Evolutionary conservation across 2,888 invertebrate species (phyloP).

Genomic region (Netelia inedita): DNA sequence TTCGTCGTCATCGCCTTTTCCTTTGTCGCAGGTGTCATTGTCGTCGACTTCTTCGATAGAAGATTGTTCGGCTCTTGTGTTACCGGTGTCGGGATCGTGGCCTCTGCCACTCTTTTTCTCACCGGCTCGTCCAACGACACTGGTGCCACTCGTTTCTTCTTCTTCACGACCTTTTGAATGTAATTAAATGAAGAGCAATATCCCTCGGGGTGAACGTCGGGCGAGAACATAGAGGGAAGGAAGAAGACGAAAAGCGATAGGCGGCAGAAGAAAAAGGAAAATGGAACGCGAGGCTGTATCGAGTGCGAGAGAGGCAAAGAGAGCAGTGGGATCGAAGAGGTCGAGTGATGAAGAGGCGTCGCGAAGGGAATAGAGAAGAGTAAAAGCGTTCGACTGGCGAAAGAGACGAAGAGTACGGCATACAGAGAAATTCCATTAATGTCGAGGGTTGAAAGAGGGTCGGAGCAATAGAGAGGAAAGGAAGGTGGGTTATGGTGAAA

Average conservation of each 20-base stretch:
- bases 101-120: constrained; percentile 78
- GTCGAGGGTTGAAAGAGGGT: constrained; percentile 54
- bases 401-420: constrained; percentile 10
- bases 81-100: constrained; percentile 48
- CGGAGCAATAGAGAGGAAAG: neutral
- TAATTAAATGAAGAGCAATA: constrained; percentile 60
- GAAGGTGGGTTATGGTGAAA: constrained; percentile 20
- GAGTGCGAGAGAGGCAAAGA: neutral
- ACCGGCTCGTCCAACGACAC: constrained; percentile 77
- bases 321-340: constrained; percentile 2
- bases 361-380: constrained; percentile 28
- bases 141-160: constrained; percentile 77
- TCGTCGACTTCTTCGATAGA: constrained; percentile 77
- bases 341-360: constrained; percentile 35
- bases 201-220: neutral
- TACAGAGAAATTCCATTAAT: constrained; percentile 69
- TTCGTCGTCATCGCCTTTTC: constrained; percentile 42
- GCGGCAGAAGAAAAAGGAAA: neutral
- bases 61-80: constrained; percentile 62
- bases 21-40: constrained; percentile 65
- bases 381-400: constrained; percentile 40
- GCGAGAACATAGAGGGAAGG: neutral
- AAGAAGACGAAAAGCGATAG: neutral
- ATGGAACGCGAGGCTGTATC: neutral
- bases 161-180: constrained; percentile 68